A percentile compares a stretch with the other conserved stretches of the same genome.
These are phyloP conservation scores for Lichenostomus cassidix DNA, from an alignment of 2,113 vertebrate species.

Conservation along the genomic window DNA sequence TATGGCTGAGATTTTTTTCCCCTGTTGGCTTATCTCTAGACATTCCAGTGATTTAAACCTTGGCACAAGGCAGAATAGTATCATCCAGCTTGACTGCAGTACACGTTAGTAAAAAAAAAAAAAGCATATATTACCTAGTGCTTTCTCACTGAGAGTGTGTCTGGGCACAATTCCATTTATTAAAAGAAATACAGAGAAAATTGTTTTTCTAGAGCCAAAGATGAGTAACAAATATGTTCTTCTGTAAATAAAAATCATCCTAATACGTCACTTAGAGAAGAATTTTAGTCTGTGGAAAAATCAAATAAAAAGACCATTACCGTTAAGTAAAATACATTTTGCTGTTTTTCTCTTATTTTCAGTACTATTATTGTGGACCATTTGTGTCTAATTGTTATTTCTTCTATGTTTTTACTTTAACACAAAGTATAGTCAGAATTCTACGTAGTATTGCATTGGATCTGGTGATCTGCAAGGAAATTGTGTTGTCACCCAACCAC, in stretches of 20 bases:
- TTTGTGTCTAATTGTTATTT: neutral
- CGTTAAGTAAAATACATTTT: neutral
- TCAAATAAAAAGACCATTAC: neutral
- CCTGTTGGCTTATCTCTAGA: neutral
- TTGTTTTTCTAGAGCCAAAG: neutral
- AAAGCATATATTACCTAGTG: neutral
- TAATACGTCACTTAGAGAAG: neutral
- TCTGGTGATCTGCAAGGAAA: neutral
- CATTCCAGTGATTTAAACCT: neutral
- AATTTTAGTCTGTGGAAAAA: neutral
- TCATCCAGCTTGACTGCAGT: neutral
- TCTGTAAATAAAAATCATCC: slow-evolving; percentile 1
- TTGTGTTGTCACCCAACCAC: neutral
- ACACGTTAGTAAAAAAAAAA: neutral
- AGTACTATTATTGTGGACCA: neutral
- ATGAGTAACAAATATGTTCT: neutral
- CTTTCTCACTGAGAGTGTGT: neutral
- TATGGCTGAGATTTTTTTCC: neutral
- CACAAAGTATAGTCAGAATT: neutral
- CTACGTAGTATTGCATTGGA: neutral
- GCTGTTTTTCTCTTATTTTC: neutral
- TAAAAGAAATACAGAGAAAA: neutral
- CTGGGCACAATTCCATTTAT: neutral
- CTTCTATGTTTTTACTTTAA: neutral
- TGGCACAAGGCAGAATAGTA: neutral